These are phyloP conservation scores for Lutjanus campechanus DNA, from an alignment of 2,797 vertebrate species.

Conservation along the genomic window DNA sequence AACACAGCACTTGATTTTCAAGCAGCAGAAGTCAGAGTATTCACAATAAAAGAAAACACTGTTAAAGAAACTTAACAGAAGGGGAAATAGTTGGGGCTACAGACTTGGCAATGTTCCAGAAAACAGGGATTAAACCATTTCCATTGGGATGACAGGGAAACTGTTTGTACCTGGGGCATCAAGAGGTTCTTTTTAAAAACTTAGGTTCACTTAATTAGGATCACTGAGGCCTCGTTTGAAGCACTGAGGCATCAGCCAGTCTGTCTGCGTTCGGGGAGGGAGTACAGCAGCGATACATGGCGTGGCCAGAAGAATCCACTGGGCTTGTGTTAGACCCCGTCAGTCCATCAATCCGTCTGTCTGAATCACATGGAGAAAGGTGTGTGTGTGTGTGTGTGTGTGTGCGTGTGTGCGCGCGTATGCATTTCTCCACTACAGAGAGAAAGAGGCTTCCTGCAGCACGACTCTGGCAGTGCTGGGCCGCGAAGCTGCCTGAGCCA, in stretches of 20 bases:
- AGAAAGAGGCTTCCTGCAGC: slow-evolving; percentile 82
- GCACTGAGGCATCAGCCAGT: slow-evolving; percentile 40
- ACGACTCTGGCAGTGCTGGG: slow-evolving; percentile 83
- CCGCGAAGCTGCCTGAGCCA: slow-evolving; percentile 83
- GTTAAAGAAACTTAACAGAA: slow-evolving; percentile 30
- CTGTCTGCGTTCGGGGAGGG: slow-evolving; percentile 38
- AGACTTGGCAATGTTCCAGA: slow-evolving; percentile 22
- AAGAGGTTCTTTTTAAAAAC: slow-evolving; percentile 54
- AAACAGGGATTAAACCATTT: slow-evolving; percentile 49
- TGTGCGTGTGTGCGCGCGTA: slow-evolving; percentile 17
- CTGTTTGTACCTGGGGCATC: slow-evolving; percentile 62
- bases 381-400: slow-evolving; percentile 44
- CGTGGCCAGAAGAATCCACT: slow-evolving; percentile 45
- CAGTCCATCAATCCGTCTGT: slow-evolving; percentile 55
- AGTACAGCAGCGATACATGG: slow-evolving; percentile 23
- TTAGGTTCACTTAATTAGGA: slow-evolving; percentile 62
- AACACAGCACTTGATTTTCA: slow-evolving; percentile 3
- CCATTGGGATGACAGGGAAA: slow-evolving; percentile 40
- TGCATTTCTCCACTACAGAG: slow-evolving; percentile 66
- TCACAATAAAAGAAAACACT: slow-evolving; percentile 29
- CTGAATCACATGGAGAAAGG: slow-evolving; percentile 64
- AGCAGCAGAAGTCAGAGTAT: slow-evolving; percentile 6
- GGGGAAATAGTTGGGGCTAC: slow-evolving; percentile 5
- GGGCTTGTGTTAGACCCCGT: slow-evolving; percentile 50
- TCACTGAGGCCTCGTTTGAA: slow-evolving; percentile 56